Base-by-base conservation (phyloP, 2,113 vertebrate species). In the Setophaga kirtlandii region DNA sequence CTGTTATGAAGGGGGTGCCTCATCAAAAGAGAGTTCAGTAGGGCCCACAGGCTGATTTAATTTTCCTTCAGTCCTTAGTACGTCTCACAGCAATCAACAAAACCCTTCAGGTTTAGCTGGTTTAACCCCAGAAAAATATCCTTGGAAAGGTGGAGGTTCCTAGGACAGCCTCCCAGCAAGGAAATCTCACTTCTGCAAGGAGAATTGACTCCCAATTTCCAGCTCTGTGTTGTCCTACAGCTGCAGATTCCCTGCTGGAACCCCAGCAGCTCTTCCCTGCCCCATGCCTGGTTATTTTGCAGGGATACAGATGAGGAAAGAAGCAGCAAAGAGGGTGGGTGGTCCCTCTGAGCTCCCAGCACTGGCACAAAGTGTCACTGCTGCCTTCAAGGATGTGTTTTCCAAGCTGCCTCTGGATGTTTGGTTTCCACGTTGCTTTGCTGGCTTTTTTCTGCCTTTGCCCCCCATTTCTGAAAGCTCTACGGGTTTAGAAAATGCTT, bases 1-100 rank as follows among this genome's bases (percentile, higher is more conserved):
- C 91, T 97, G 92, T 97, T 80, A 83, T 5, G 94, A 97, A 97
- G 98, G 98, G 98, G 98, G 98, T 98, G 98, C 98, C 98, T 98
- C 96, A 64, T 42, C 81, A 78, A 70, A 47, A 85, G 93, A 97
- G 91, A 96, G 82, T 30, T 65, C 87, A 95, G 78, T 63, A 93
- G 96, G 96, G 91, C 76, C 60, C 81, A 94, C 76, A n/a, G 31
- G 95, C 73, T 82, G 87, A 82, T 53, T 89, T 44, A 16, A 52
- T 96, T 97, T 80, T 96, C 84, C 86, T 97, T 96, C 87, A 65
- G 75, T 79, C 81, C 89, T 97, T 62, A 76, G 67, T 92, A 91
- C n/a, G 75, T 95, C 97, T 97, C 94, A 93, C 12, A 76, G 95
- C 71, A 37, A 85, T 53, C 62, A 96, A 97, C 91, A 89, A 87